Percentiles rank a stretch among this genome's conserved stretches.
phyloP scores from a whole-genome alignment of 2,113 vertebrate genomes.

The Nothoprocta pentlandii region DNA sequence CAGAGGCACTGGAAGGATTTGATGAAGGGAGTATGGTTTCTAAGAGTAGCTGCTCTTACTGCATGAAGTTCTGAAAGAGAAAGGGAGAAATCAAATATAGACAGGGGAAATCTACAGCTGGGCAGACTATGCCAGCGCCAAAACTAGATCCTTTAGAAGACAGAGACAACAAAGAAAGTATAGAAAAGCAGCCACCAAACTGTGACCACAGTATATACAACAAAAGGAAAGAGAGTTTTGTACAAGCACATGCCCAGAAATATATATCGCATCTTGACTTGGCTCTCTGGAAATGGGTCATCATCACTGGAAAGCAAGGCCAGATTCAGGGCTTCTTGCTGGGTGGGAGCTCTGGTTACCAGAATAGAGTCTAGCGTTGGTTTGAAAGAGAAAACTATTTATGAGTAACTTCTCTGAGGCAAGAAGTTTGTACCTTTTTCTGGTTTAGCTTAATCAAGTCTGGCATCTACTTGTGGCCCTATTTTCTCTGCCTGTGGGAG shows the following conservation, averaged over 20 bases:
- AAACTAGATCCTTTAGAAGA: background rate
- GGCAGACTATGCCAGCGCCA: background rate
- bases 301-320: background rate
- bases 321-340: background rate
- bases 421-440: background rate
- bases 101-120: background rate
- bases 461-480: background rate
- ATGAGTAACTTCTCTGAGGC: background rate
- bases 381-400: background rate
- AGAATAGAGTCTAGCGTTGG: fast-evolving
- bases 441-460: background rate
- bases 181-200: fast-evolving
- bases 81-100: background rate
- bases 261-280: background rate
- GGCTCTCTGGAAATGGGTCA: too few species aligned
- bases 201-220: background rate
- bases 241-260: fast-evolving
- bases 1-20: background rate
- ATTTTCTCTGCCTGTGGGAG: background rate
- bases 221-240: background rate
- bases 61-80: background rate
- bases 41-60: background rate
- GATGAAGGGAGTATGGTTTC: background rate
- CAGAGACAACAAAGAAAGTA: background rate
- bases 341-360: fast-evolving